These are phyloP conservation scores for Andinoacara biseriatus DNA, from an alignment of 2,113 vertebrate genomes.

Conservation along the genomic window DNA sequence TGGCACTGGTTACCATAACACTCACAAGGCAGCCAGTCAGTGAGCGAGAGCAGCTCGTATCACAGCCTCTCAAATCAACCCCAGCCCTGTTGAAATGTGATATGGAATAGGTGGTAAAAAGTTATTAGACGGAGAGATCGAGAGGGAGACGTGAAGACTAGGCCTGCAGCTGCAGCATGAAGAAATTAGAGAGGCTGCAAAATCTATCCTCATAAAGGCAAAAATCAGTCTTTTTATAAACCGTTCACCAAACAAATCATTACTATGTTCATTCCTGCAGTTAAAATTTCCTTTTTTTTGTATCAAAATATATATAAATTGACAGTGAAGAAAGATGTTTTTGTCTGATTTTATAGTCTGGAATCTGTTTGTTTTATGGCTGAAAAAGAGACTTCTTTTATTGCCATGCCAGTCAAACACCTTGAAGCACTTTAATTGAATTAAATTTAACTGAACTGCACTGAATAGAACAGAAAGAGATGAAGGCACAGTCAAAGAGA, in stretches of 20 bases:
- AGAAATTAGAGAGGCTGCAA: not conserved
- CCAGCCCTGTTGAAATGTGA: conserved; percentile 38
- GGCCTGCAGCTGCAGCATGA: not conserved
- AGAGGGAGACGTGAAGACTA: not conserved
- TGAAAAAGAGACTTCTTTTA: conserved; percentile 24
- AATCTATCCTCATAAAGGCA: conserved; percentile 2
- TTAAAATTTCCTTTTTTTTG: not conserved
- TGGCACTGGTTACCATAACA: not conserved
- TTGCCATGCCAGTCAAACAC: conserved; percentile 34
- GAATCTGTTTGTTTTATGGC: conserved; percentile 21
- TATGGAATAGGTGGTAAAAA: conserved; percentile 9
- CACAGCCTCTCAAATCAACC: conserved; percentile 26
- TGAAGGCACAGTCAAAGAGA: conserved; percentile 14
- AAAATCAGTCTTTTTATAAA: not conserved
- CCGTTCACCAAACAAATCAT: not conserved
- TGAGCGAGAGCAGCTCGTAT: conserved; percentile 12
- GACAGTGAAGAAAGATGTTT: not conserved
- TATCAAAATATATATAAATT: conserved; percentile 1
- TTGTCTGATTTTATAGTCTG: not conserved
- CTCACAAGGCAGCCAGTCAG: conserved; percentile 17
- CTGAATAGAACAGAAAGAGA: conserved; percentile 31
- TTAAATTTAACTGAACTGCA: conserved; percentile 35
- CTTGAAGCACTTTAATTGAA: conserved; percentile 34
- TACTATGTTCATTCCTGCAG: conserved; percentile 8
- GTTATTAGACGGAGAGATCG: conserved; percentile 1